phyloP scores from a whole-genome alignment of 1,140 invertebrate species.

The Atta cephalotes region DNA sequence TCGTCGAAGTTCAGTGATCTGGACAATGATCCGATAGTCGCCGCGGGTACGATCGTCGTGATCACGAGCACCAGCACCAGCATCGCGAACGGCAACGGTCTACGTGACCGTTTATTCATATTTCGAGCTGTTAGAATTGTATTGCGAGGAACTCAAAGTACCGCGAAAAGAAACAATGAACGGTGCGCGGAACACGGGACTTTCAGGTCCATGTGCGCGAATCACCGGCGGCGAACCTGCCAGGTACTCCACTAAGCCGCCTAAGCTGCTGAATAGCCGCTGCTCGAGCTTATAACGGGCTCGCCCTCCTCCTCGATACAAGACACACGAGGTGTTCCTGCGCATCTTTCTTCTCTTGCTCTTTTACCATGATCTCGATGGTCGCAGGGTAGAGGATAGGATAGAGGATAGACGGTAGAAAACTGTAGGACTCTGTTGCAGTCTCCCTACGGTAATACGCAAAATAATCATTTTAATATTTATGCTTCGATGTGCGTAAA shows the following conservation, averaged over 20 bases:
- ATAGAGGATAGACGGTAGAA: neutral
- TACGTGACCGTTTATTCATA: conserved; percentile 14
- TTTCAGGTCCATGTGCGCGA: conserved; percentile 33
- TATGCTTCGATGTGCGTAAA: neutral
- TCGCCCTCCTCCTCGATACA: conserved; percentile 75
- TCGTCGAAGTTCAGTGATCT: conserved; percentile 43
- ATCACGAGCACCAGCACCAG: conserved; percentile 58
- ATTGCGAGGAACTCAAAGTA: neutral
- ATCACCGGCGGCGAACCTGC: conserved; percentile 53
- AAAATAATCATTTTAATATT: conserved; percentile 25
- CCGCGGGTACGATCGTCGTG: conserved; percentile 4
- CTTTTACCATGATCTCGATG: conserved; percentile 47
- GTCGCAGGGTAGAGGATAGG: conserved; percentile 44
- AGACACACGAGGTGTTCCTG: conserved; percentile 53
- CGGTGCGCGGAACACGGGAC: conserved; percentile 21
- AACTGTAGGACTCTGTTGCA: conserved; percentile 3
- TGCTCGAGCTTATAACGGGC: conserved; percentile 85
- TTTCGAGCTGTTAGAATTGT: neutral
- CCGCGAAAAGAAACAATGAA: conserved; percentile 23
- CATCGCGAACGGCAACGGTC: conserved; percentile 35
- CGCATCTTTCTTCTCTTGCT: conserved; percentile 65
- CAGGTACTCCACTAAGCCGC: conserved; percentile 77
- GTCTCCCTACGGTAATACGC: neutral
- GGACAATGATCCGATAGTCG: neutral
- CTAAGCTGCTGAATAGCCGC: conserved; percentile 82